These are phyloP conservation scores for Drosophila eugracilis DNA, from an alignment of 1,140 invertebrate genomes.

Conservation along the genomic window DNA sequence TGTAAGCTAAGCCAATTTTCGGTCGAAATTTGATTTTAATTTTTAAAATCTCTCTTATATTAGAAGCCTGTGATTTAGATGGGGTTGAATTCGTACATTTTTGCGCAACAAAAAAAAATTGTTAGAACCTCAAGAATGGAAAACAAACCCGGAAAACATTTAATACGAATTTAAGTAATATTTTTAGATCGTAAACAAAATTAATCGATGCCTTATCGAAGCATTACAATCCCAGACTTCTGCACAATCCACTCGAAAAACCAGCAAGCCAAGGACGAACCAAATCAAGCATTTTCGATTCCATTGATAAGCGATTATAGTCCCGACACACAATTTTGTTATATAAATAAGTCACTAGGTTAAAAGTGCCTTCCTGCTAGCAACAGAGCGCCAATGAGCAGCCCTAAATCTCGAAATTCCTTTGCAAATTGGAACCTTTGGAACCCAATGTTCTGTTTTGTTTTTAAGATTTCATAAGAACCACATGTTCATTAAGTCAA, in stretches of 20 bases:
- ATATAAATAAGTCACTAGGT: constrained; percentile 66
- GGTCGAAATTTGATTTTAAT: constrained; percentile 65
- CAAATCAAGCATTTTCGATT: constrained; percentile 8
- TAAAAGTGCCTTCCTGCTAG: constrained; percentile 66
- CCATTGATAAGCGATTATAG: constrained; percentile 19
- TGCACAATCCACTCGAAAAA: constrained; percentile 38
- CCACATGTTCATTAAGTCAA: constrained; percentile 20
- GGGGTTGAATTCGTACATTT: constrained; percentile 68
- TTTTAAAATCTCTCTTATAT: constrained; percentile 70
- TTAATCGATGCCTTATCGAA: constrained; percentile 40
- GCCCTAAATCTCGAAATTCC: constrained; percentile 31
- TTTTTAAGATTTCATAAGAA: constrained; percentile 27
- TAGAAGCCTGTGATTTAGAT: constrained; percentile 83
- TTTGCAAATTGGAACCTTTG: too few relatives aligned
- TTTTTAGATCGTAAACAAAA: constrained; percentile 22
- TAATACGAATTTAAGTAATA: constrained; percentile 39
- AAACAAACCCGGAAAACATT: constrained; percentile 33
- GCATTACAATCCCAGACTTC: constrained; percentile 44
- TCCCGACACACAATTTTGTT: constrained; percentile 44
- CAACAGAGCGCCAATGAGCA: constrained; percentile 20
- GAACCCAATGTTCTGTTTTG: constrained; percentile 11
- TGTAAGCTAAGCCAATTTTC: constrained; percentile 57
- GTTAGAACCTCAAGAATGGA: constrained; percentile 53
- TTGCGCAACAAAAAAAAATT: constrained; percentile 44
- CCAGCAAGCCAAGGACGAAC: constrained; percentile 20